Evolutionary conservation across 2,113 vertebrate genomes (phyloP).

Genomic region (Phalacrocorax carbo): DNA sequence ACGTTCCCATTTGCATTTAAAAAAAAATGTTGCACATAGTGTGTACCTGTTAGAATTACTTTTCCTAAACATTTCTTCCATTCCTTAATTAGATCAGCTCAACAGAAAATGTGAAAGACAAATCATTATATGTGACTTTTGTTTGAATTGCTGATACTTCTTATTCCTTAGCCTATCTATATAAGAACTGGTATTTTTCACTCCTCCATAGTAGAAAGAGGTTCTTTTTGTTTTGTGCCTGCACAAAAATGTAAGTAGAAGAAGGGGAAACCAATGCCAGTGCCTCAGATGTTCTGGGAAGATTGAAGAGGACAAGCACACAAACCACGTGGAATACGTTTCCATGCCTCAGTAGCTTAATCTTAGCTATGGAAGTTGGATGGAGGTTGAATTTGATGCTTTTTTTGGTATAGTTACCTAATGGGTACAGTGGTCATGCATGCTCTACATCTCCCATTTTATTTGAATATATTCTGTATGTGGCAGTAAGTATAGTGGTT

Average conservation of each 20-base stretch:
- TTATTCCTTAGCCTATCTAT: not conserved
- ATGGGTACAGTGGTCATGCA: not conserved
- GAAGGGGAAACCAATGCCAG: not conserved
- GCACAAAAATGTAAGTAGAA: not conserved
- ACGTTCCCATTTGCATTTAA: not conserved
- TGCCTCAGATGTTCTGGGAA: not conserved
- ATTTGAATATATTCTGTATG: not conserved
- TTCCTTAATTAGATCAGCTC: not conserved
- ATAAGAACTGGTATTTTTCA: not conserved
- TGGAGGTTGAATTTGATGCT: not conserved
- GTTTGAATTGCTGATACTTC: not conserved
- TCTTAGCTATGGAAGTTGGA: not conserved
- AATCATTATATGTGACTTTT: not conserved
- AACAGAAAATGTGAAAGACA: not conserved
- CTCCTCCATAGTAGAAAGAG: not conserved
- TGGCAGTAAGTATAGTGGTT: not conserved
- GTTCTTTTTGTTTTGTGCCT: not conserved
- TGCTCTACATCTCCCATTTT: not conserved
- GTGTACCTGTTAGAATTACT: constrained; percentile 47
- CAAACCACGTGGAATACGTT: not conserved
- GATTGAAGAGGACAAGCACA: not conserved
- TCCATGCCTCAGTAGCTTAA: not conserved
- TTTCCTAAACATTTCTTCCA: constrained; percentile 24
- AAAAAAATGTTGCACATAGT: not conserved
- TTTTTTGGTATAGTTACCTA: not conserved